These are phyloP conservation scores for Channa maculata DNA, from an alignment of 2,113 vertebrate genomes.

Conservation along the genomic window DNA sequence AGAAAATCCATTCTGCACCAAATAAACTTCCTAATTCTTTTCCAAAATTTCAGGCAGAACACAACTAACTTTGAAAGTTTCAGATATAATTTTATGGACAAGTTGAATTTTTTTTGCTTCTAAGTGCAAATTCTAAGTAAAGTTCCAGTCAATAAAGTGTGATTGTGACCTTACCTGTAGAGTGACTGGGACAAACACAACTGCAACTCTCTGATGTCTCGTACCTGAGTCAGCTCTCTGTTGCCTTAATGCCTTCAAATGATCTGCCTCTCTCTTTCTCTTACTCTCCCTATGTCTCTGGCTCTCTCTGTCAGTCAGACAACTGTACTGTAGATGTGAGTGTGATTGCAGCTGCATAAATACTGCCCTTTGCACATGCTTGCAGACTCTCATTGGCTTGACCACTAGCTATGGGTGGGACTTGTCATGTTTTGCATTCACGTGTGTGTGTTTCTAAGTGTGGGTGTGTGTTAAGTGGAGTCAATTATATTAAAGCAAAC, in stretches of 20 bases:
- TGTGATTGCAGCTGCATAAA: conserved; percentile 38
- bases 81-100: too few species aligned
- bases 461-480: not conserved
- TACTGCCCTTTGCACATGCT: conserved; percentile 55
- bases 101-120: too few species aligned
- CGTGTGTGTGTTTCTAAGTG: not conserved
- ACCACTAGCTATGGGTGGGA: conserved; percentile 43
- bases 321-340: not conserved
- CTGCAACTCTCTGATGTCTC: conserved; percentile 1
- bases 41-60: too few species aligned
- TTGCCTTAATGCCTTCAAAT: not conserved
- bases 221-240: not conserved
- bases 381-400: conserved; percentile 52
- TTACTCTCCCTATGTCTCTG: conserved; percentile 1
- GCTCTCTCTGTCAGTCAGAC: not conserved
- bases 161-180: conserved; percentile 61
- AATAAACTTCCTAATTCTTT: too few species aligned
- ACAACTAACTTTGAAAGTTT: too few species aligned
- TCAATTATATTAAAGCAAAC: too few species aligned
- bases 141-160: not conserved
- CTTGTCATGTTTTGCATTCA: not conserved
- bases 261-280: not conserved
- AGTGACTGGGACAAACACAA: conserved; percentile 13
- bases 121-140: too few species aligned
- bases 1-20: too few species aligned